Evolutionary conservation across 2,797 vertebrate genomes (phyloP), one percentile per base, ranked within the genome.

Genomic region (Pagetopsis macropterus): DNA sequence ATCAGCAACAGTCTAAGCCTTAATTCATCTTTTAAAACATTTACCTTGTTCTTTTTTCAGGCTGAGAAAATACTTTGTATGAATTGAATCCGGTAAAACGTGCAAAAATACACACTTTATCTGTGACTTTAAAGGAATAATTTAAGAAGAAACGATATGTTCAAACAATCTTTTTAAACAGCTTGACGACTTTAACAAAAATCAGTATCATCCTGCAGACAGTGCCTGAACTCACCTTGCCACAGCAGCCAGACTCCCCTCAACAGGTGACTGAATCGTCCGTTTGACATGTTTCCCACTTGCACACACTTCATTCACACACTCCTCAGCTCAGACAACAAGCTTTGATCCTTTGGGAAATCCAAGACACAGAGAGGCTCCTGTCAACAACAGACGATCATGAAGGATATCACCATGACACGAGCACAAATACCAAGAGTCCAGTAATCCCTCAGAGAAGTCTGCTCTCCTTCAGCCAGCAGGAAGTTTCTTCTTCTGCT

Each of bases 181-280:
- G 50, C 46, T 57, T n/a, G 19, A 51, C 21, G 13, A 15, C 40
- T 37, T n/a, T 17, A 43, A 23, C 7, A 67, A 0, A 27, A 16
- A 19, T 31, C 56, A 9, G 16, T 23, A 21, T 40, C 48, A 51
- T 71, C 40, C 72, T 63, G 66, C 40, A 64, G 55, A 50, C 40
- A 54, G 61, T 5, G 81, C 37, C 37, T 80, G 59, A 48, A 93
- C 94, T 93, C 86, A 95, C 94, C 94, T 94, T 93, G 92, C 86
- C 91, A 91, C 69, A 94, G 78, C 81, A 93, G 64, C 91, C 92
- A 93, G 78, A 88, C 78, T 77, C 84, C 87, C 75, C 79, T 88
- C 78, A 92, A 79, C 92, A 94, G 91, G 93, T 93, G 92, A 92
- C 85, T 69, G 77, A 83, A 73, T 61, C 45, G 85, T 87, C 83